These are phyloP conservation scores for Pogonus chalceus DNA, from an alignment of 1,140 invertebrate species.

Conservation along the genomic window DNA sequence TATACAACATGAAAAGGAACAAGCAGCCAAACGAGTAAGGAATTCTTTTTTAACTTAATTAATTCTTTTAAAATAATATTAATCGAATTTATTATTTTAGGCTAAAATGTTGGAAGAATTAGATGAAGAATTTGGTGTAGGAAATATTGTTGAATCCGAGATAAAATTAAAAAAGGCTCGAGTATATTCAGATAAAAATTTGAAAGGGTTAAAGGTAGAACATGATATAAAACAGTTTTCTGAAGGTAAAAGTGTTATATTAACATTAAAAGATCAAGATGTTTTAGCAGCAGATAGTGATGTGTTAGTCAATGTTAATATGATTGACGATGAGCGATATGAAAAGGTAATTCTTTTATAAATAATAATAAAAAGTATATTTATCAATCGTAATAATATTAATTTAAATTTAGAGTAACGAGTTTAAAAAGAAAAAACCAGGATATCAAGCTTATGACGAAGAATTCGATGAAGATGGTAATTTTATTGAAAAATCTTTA, in stretches of 20 bases:
- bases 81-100: slow-evolving; percentile 35
- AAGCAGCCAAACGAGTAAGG: slow-evolving; percentile 75
- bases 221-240: slow-evolving; percentile 71
- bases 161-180: slow-evolving; percentile 48
- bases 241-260: slow-evolving; percentile 76
- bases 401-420: slow-evolving; percentile 53
- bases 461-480: slow-evolving; percentile 73
- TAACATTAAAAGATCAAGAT: slow-evolving; percentile 90
- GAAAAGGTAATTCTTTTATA: slow-evolving; percentile 50
- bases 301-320: slow-evolving; percentile 91
- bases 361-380: slow-evolving; percentile 7
- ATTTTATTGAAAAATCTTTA: slow-evolving; percentile 55
- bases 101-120: slow-evolving; percentile 89
- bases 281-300: slow-evolving; percentile 84
- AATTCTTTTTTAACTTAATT: slow-evolving; percentile 16
- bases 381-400: slow-evolving; percentile 12
- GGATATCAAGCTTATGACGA: slow-evolving; percentile 77
- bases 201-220: slow-evolving; percentile 79
- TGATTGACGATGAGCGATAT: slow-evolving; percentile 86
- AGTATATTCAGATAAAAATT: slow-evolving; percentile 56
- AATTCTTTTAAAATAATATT: slow-evolving; percentile 14
- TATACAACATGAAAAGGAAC: slow-evolving; percentile 67
- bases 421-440: slow-evolving; percentile 73
- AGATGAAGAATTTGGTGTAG: slow-evolving; percentile 89
- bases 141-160: slow-evolving; percentile 71